Evolutionary conservation across 2,888 invertebrate species (phyloP).

Genomic region (Slavum lentiscoides): DNA sequence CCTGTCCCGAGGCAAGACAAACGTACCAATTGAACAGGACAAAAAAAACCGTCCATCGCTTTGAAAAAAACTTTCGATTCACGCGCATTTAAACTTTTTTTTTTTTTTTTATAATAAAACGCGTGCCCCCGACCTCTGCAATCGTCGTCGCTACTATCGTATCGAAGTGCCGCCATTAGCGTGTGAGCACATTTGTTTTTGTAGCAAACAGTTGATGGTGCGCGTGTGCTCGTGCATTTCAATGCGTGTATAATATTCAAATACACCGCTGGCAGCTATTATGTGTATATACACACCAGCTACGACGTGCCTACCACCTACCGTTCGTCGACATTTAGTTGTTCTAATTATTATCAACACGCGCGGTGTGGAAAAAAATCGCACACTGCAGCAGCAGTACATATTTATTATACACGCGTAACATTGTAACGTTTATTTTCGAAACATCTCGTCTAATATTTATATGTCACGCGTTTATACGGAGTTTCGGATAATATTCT

Average conservation of each 20-base stretch:
- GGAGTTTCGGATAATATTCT: too few species aligned
- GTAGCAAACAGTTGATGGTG: not conserved
- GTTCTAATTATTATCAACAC: slow-evolving; percentile 29
- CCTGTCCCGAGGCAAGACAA: slow-evolving; percentile 12
- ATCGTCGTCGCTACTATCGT: not conserved
- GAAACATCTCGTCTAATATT: too few species aligned
- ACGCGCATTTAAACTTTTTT: not conserved
- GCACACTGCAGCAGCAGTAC: too few species aligned
- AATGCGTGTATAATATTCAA: slow-evolving; percentile 37
- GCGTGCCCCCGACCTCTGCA: slow-evolving; percentile 6
- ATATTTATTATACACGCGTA: not conserved
- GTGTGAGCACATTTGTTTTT: not conserved
- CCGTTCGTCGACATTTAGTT: slow-evolving; percentile 4
- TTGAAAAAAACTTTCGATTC: not conserved
- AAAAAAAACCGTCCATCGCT: slow-evolving; percentile 14
- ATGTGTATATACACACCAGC: too few species aligned
- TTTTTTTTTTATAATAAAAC: slow-evolving; percentile 3
- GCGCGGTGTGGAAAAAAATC: not conserved
- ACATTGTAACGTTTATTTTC: not conserved
- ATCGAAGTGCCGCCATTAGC: not conserved
- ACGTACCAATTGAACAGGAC: slow-evolving; percentile 15
- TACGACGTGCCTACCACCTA: not conserved
- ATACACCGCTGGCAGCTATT: slow-evolving; percentile 15
- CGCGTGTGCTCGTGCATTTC: slow-evolving; percentile 43
- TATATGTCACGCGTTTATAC: too few species aligned